phyloP scores from a whole-genome alignment of 2,797 vertebrate genomes.

The Microcaecilia unicolor region DNA sequence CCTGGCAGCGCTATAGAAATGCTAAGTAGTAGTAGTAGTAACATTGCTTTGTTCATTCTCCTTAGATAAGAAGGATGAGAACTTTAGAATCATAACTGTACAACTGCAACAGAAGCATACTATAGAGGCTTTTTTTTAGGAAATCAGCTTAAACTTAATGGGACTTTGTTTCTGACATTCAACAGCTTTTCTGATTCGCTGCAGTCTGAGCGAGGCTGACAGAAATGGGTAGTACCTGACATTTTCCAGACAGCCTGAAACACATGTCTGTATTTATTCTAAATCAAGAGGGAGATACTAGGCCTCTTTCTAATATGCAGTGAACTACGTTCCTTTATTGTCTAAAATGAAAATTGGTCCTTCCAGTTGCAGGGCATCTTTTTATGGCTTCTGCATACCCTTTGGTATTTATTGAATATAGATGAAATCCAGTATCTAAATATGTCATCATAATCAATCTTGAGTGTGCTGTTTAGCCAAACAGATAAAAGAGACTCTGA shows the following conservation, averaged over 20 bases:
- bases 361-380: conserved; percentile 29
- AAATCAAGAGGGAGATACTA: conserved; percentile 5
- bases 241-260: conserved; percentile 17
- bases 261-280: conserved; percentile 1
- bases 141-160: too few species aligned
- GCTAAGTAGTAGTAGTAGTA: too few species aligned
- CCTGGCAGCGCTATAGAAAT: too few species aligned
- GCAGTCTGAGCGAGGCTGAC: too few species aligned
- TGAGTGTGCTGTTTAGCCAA: conserved; percentile 37
- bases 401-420: conserved; percentile 52
- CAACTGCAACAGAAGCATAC: too few species aligned
- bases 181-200: too few species aligned
- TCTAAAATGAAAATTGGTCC: conserved; percentile 34
- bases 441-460: conserved; percentile 54
- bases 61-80: too few species aligned
- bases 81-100: too few species aligned
- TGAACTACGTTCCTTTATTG: conserved; percentile 13
- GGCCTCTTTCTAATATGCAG: not conserved
- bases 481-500: conserved; percentile 49
- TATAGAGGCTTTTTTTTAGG: too few species aligned
- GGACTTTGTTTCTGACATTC: too few species aligned
- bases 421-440: conserved; percentile 44
- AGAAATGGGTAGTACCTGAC: not conserved
- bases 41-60: too few species aligned
- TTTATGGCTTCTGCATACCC: conserved; percentile 29